Base-by-base conservation (phyloP, 2,113 vertebrate genomes). In the Brachionichthys hirsutus region DNA sequence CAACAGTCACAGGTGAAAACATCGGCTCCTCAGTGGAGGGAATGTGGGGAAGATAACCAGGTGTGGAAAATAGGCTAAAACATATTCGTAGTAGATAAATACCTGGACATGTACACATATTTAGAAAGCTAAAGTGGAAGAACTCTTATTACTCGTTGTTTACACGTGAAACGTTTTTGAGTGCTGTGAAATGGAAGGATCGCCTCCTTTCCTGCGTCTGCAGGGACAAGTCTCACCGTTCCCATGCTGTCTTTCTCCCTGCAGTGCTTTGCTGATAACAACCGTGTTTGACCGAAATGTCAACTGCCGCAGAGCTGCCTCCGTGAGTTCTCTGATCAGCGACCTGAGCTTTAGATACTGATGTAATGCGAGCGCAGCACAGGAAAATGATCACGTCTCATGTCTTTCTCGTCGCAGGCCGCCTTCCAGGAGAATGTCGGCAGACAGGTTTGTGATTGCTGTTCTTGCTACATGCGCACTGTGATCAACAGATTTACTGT, bases 341-440 rank as follows among this genome's bases (percentile, higher is more conserved):
- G 12, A 48, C 34, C 11, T 8, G 7, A 5, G 0, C 17, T 11
- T 54, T 1, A 22, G 41, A 41, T 7, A 49, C 14, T 11, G 12
- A 1, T 10, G 15, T 42, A 30, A 20, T 35, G 19, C 22, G 34
- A 34, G 30, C 19, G 45, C 62, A 45, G 60, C 35, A 51, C 17
- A 65, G 64, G 15, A 61, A 43, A 0, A 55, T 67, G 67, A 75
- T 63, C 67, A 46, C 52, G n/a, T 71, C 52, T 77, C 40, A 14
- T 56, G 36, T 38, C 36, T 12, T 12, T 38, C 36, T 86, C 70
- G 54, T 83, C 85, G 74, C 70, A 99, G 97, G 97, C 97, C 77
- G 95, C 97, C 82, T 98, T 98, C 92, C 97, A 99, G 91, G 97
- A 99, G 92, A 99, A 98, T 89, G 97, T 98, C 70, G 97, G 97